These are phyloP conservation scores for Caerostris extrusa DNA, from an alignment of 1,140 invertebrate species.

Conservation along the genomic window DNA sequence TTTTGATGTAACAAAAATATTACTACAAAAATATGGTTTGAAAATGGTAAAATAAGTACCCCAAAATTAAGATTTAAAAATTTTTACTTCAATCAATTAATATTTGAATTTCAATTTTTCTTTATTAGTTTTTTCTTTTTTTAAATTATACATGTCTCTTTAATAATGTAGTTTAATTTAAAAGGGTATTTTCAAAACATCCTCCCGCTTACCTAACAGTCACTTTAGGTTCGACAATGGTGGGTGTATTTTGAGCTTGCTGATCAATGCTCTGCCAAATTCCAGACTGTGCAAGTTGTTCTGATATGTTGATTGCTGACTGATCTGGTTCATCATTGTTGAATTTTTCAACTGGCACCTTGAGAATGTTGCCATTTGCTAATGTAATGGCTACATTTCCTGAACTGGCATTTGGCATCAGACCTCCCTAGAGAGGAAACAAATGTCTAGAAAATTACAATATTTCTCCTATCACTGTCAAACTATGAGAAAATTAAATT, in stretches of 20 bases:
- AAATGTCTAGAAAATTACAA: constrained; percentile 63
- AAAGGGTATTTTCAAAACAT: constrained; percentile 5
- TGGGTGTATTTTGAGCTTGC: constrained; percentile 81
- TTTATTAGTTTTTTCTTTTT: too few relatives aligned
- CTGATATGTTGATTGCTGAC: constrained; percentile 90
- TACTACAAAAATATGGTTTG: too few relatives aligned
- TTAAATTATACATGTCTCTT: too few relatives aligned
- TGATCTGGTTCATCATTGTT: constrained; percentile 79
- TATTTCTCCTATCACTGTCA: neutral
- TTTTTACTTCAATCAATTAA: too few relatives aligned
- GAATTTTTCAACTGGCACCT: constrained; percentile 89
- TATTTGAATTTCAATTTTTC: too few relatives aligned
- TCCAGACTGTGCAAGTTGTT: constrained; percentile 95
- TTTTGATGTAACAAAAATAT: too few relatives aligned
- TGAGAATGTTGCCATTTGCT: constrained; percentile 95
- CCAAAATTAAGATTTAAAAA: too few relatives aligned
- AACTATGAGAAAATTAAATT: constrained; percentile 65
- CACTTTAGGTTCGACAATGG: constrained; percentile 72
- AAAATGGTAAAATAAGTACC: too few relatives aligned
- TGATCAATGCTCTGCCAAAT: constrained; percentile 96
- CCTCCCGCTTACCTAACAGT: constrained; percentile 62
- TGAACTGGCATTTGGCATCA: constrained; percentile 79
- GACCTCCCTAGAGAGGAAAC: constrained; percentile 67
- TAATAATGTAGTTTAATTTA: neutral
- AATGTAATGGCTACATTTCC: constrained; percentile 92